These are phyloP conservation scores for Trididemnum clinides DNA, from an alignment of 23 tunicate genomes.

Conservation along the genomic window DNA sequence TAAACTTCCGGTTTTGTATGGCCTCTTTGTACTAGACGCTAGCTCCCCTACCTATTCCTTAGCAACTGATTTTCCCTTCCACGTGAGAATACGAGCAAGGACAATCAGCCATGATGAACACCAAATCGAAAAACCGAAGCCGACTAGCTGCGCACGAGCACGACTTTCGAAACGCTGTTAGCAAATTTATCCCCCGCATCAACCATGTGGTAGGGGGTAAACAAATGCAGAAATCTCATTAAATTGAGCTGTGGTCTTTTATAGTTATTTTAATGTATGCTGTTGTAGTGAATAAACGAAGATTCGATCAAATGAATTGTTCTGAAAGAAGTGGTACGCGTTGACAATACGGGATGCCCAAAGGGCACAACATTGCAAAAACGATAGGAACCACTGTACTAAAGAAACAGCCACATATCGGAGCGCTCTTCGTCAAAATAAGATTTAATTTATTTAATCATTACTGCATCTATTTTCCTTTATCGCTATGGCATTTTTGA, in stretches of 20 bases:
- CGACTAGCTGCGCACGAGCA: not conserved
- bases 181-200: not conserved
- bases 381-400: not conserved
- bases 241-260: not conserved
- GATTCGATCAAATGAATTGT: not conserved
- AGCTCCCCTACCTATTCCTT: not conserved
- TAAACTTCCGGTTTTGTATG: not conserved
- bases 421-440: no score
- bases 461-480: no score
- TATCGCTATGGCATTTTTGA: no score
- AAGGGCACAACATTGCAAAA: not conserved
- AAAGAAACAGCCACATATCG: no score
- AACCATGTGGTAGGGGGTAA: not conserved
- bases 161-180: not conserved
- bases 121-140: not conserved
- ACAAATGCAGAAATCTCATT: not conserved
- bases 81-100: not conserved
- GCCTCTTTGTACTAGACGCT: not conserved
- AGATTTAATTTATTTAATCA: no score
- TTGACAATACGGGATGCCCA: not conserved
- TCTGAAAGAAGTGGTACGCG: no score
- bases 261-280: not conserved
- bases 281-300: not conserved
- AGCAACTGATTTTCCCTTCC: not conserved
- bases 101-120: not conserved